A percentile compares a stretch with the other conserved stretches of the same genome.
These are phyloP conservation scores for Meriones psammophilus DNA, from an alignment of 2,797 vertebrate genomes.

Conservation along the genomic window DNA sequence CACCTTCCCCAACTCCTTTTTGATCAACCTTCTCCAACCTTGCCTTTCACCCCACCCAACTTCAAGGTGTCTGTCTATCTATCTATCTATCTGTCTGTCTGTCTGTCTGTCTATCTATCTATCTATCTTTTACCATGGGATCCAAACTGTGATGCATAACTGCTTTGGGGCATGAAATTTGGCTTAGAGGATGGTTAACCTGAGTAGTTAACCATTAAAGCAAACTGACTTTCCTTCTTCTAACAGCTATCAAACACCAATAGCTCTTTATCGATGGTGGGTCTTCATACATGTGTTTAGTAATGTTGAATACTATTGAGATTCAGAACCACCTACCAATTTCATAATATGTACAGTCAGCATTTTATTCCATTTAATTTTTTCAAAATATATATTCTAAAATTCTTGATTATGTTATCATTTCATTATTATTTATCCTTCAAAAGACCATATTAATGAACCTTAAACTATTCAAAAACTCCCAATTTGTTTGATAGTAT, in stretches of 20 bases:
- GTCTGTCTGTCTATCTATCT: no score
- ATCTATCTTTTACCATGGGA: neutral
- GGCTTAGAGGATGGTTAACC: neutral
- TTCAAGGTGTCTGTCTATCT: no score
- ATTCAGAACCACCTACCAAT: neutral
- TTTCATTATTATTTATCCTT: constrained; percentile 4
- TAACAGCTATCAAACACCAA: no score
- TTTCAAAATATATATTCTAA: neutral
- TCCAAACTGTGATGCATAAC: neutral
- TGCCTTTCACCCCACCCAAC: neutral
- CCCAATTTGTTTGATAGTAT: neutral
- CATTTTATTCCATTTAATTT: neutral
- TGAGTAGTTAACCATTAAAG: neutral
- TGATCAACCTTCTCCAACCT: neutral
- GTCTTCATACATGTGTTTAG: neutral
- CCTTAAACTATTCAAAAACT: neutral
- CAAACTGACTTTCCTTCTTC: neutral
- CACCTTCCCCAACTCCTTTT: neutral
- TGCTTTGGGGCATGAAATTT: neutral
- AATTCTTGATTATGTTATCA: neutral
- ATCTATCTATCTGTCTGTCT: no score
- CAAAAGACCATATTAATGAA: neutral
- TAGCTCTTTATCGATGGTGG: no score
- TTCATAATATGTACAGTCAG: neutral
- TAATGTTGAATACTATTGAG: neutral